Percentiles rank a stretch among this genome's conserved stretches.
phyloP scores from a whole-genome alignment of 2,888 invertebrate genomes.

The Zygaena filipendulae region DNA sequence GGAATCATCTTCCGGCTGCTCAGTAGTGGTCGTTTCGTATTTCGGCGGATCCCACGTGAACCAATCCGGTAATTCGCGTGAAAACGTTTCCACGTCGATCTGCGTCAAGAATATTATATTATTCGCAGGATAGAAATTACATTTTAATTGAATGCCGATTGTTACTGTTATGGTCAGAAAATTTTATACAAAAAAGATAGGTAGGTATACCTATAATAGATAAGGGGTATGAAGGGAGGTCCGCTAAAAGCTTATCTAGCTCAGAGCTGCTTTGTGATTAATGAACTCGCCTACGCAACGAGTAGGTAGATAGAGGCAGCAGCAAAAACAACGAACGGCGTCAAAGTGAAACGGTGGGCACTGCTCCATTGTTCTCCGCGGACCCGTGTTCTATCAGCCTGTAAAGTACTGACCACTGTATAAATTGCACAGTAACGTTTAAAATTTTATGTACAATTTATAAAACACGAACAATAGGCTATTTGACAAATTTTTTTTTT shows the following conservation, averaged over 20 bases:
- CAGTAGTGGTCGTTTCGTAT: constrained; percentile 50
- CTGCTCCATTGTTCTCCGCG: constrained; percentile 35
- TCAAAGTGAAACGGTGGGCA: constrained; percentile 38
- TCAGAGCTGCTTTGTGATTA: constrained; percentile 53
- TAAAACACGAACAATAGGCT: too few species aligned
- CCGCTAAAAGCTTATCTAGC: constrained; percentile 41
- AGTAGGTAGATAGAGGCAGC: too few species aligned
- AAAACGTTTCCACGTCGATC: constrained; percentile 54
- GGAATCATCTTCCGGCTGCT: constrained; percentile 44
- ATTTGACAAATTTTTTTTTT: too few species aligned
- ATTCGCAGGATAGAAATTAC: too few species aligned
- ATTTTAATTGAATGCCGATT: too few species aligned
- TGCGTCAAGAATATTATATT: constrained; percentile 28
- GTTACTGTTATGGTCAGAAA: too few species aligned
- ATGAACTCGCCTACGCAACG: constrained; percentile 46
- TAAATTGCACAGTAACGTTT: too few species aligned
- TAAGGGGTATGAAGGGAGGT: constrained; percentile 25
- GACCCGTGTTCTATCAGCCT: constrained; percentile 21
- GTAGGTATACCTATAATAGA: too few species aligned
- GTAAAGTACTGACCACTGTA: too few species aligned
- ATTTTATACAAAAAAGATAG: too few species aligned
- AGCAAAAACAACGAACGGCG: constrained; percentile 46
- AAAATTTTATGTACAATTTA: too few species aligned
- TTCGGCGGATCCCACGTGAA: constrained; percentile 61
- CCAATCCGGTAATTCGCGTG: constrained; percentile 49